Evolutionary conservation across 2,888 invertebrate genomes (phyloP).

Genomic region (Spodoptera littoralis): DNA sequence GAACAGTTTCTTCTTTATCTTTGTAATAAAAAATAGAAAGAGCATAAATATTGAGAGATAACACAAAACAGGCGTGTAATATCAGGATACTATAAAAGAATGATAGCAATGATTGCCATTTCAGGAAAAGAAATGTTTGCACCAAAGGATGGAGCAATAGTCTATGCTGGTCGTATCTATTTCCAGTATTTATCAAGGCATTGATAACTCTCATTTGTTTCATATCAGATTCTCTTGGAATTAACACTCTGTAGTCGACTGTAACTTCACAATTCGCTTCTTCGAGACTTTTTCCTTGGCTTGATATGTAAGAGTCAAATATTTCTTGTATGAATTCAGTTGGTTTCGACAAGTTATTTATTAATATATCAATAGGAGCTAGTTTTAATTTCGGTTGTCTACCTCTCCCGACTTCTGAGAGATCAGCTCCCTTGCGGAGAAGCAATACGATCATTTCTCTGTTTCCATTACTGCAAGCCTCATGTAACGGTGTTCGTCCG

Average conservation of each 20-base stretch:
- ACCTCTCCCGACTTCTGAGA: slow-evolving; percentile 28
- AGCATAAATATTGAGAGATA: slow-evolving; percentile 77
- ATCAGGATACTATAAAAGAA: slow-evolving; percentile 81
- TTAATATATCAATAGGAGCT: slow-evolving; percentile 77
- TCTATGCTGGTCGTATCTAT: slow-evolving; percentile 73
- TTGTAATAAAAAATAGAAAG: slow-evolving; percentile 49
- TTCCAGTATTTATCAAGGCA: slow-evolving; percentile 79
- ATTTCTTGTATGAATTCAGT: slow-evolving; percentile 80
- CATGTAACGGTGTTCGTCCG: slow-evolving; percentile 60
- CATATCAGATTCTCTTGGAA: slow-evolving; percentile 64
- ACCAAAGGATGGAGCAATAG: slow-evolving; percentile 85
- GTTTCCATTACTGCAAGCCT: slow-evolving; percentile 80
- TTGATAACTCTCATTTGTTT: slow-evolving; percentile 83
- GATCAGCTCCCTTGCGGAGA: slow-evolving; percentile 73
- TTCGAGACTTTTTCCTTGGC: slow-evolving; percentile 69
- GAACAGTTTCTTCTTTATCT: slow-evolving; percentile 21
- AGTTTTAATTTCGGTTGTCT: slow-evolving; percentile 41
- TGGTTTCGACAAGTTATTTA: slow-evolving; percentile 79
- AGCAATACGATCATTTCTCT: slow-evolving; percentile 81
- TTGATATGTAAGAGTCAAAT: slow-evolving; percentile 79
- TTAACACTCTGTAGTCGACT: slow-evolving; percentile 77
- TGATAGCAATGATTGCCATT: slow-evolving; percentile 82
- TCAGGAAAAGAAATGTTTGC: slow-evolving; percentile 85
- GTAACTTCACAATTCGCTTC: slow-evolving; percentile 70
- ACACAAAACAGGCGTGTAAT: slow-evolving; percentile 79